phyloP scores from a whole-genome alignment of 2,797 vertebrate species.

The Lophius americanus region DNA sequence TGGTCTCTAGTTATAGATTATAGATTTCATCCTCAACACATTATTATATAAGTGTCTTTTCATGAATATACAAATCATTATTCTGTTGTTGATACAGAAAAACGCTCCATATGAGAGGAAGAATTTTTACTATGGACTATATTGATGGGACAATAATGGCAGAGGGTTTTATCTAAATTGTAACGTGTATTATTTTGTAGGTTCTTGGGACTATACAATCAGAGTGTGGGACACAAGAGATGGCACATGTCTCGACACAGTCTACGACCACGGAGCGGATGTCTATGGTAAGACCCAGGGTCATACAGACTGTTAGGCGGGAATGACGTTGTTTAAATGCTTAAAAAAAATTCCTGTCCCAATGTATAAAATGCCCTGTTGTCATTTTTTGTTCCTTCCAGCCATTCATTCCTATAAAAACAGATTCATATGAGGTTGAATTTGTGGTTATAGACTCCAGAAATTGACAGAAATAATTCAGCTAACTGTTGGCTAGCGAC shows the following conservation, averaged over 20 bases:
- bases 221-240: slow-evolving; percentile 96
- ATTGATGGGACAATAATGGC: neutral
- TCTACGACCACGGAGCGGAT: slow-evolving; percentile 94
- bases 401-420: too few relatives aligned
- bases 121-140: neutral
- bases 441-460: too few relatives aligned
- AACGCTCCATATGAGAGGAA: neutral
- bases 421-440: too few relatives aligned
- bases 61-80: neutral
- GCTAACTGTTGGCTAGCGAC: too few relatives aligned
- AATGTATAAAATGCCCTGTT: too few relatives aligned
- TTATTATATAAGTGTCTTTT: neutral
- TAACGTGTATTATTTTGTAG: slow-evolving; percentile 52
- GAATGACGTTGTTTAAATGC: too few relatives aligned
- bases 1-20: neutral
- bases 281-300: slow-evolving; percentile 88
- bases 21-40: neutral
- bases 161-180: neutral
- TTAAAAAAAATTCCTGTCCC: too few relatives aligned
- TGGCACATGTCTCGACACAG: slow-evolving; percentile 92
- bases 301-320: too few relatives aligned
- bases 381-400: too few relatives aligned
- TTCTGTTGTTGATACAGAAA: neutral
- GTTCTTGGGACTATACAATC: slow-evolving; percentile 98
- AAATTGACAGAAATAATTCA: too few relatives aligned